Conservation (phyloP, 2,797 vertebrate genomes). For the Tapera naevia region DNA sequence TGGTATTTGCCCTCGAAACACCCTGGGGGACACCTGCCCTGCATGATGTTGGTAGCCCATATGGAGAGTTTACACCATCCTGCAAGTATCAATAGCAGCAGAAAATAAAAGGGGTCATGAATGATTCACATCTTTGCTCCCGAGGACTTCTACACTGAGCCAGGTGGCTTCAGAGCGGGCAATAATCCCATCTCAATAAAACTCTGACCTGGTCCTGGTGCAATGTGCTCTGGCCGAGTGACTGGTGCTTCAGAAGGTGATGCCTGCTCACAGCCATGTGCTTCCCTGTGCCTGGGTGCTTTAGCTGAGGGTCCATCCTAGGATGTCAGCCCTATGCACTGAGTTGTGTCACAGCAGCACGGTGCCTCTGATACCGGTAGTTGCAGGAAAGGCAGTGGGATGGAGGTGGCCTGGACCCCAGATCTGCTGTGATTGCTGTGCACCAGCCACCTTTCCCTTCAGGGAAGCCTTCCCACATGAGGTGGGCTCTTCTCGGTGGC, state of each 20-base stretch:
- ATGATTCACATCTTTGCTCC: not conserved
- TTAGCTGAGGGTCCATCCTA: no score
- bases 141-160: not conserved
- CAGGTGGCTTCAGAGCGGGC: not conserved
- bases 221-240: not conserved
- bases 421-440: not conserved
- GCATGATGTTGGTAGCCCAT: not conserved
- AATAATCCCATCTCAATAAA: not conserved
- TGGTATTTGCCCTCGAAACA: not conserved
- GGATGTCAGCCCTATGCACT: not conserved
- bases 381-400: fast-evolving
- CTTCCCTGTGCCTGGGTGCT: not conserved
- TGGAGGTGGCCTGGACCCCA: not conserved
- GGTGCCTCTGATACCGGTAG: fast-evolving
- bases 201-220: not conserved
- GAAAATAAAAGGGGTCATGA: not conserved
- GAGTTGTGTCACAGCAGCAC: fast-evolving
- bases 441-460: not conserved
- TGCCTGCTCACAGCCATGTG: no score
- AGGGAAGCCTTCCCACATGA: not conserved
- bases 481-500: not conserved
- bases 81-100: not conserved
- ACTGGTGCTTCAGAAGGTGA: not conserved
- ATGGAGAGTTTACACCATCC: not conserved
- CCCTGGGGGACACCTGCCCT: not conserved